These are phyloP conservation scores for Macrocentrus cingulum DNA, from an alignment of 1,140 invertebrate genomes.

Conservation along the genomic window DNA sequence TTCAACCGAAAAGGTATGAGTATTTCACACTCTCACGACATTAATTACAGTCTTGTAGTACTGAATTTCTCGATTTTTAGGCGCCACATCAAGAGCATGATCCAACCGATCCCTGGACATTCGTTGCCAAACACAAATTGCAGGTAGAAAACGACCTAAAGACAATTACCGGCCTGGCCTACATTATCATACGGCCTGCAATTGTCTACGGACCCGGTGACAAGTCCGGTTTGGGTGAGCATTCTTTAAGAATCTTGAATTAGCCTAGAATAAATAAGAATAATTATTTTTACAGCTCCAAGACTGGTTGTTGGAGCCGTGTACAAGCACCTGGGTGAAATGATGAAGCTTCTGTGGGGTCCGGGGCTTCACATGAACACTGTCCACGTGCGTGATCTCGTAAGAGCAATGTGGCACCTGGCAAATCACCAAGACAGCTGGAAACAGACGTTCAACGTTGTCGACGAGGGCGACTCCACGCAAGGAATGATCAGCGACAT, in stretches of 20 bases:
- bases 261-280: slow-evolving; percentile 25
- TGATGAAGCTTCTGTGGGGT: slow-evolving; percentile 90
- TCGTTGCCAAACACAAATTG: slow-evolving; percentile 79
- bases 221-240: slow-evolving; percentile 75
- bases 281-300: slow-evolving; percentile 65
- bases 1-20: slow-evolving; percentile 78
- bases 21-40: too few species aligned
- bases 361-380: slow-evolving; percentile 84
- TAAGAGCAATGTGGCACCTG: slow-evolving; percentile 75
- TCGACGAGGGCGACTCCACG: slow-evolving; percentile 79
- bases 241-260: not conserved
- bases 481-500: slow-evolving; percentile 80
- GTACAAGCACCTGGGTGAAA: slow-evolving; percentile 84
- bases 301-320: slow-evolving; percentile 82
- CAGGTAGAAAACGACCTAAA: slow-evolving; percentile 79
- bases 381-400: slow-evolving; percentile 82
- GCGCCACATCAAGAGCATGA: slow-evolving; percentile 74
- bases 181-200: slow-evolving; percentile 79
- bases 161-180: slow-evolving; percentile 70
- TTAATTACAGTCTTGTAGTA: too few species aligned
- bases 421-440: slow-evolving; percentile 58
- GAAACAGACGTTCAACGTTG: slow-evolving; percentile 76
- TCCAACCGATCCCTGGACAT: slow-evolving; percentile 78
- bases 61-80: too few species aligned
- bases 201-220: slow-evolving; percentile 87